Percentiles rank a stretch among this genome's conserved stretches.
phyloP scores from a whole-genome alignment of 2,797 vertebrate species.

The Sebastes melanostomus region DNA sequence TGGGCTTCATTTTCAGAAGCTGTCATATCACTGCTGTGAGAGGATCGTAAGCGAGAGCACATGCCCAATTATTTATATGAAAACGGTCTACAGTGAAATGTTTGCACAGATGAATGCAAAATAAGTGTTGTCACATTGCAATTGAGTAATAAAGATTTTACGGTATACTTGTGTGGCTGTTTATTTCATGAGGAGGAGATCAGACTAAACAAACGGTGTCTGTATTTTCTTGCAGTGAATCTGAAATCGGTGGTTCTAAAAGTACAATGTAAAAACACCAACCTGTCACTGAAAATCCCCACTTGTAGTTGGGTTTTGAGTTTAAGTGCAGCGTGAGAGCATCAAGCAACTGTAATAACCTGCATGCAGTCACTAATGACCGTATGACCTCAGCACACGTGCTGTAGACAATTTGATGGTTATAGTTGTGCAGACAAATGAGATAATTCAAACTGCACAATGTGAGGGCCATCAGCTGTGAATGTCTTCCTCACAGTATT shows the following conservation, averaged over 20 bases:
- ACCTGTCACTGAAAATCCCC: background rate
- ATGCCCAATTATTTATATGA: conserved; percentile 65
- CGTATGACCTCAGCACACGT: background rate
- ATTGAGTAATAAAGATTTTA: conserved; percentile 68
- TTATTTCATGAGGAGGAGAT: background rate
- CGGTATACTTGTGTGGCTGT: conserved; percentile 14
- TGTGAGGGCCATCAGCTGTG: background rate
- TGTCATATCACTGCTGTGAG: conserved; percentile 63
- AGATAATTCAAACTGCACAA: background rate
- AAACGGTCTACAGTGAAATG: conserved; percentile 43
- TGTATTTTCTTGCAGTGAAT: background rate
- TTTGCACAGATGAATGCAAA: conserved; percentile 70
- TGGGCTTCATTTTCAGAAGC: conserved; percentile 76
- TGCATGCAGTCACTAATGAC: background rate
- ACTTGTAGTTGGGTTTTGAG: background rate
- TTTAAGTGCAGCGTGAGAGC: background rate
- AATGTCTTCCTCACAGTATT: background rate
- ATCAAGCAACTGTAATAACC: background rate
- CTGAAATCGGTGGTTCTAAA: background rate
- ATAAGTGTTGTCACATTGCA: conserved; percentile 59
- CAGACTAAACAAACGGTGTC: background rate
- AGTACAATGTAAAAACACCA: background rate
- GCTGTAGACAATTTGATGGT: background rate
- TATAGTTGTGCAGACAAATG: background rate
- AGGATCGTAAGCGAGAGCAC: conserved; percentile 38